Base-by-base conservation (phyloP, 2,113 vertebrate genomes). In the Gobius niger region DNA sequence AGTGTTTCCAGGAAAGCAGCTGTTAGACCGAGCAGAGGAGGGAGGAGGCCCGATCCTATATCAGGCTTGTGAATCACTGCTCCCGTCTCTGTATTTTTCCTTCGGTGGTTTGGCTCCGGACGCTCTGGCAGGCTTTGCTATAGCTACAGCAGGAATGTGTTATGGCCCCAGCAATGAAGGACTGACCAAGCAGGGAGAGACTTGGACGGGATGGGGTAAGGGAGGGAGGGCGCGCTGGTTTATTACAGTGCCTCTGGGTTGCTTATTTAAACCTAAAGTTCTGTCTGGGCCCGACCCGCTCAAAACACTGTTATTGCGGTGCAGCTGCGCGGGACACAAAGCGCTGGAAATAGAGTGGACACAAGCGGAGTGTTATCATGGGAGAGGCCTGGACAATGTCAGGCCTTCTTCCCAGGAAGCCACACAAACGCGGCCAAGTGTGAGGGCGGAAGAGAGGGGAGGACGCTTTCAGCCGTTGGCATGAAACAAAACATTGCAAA, bases 51-150 rank as follows among this genome's bases (percentile, higher is more conserved):
- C 78, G 85, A 81, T 87, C 86, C 84, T 91, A 88, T 91, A 89
- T 91, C 88, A 88, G 87, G 84, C 71, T 79, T 85, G 81, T 92
- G 90, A 91, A 88, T 93, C 92, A 90, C 84, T 77, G 87, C 81
- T 91, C 88, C 87, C 85, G 51, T 86, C 87, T 86, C 85, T 84
- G 86, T 82, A 83, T 90, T 90, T 91, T 90, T 88, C 88, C 87
- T 75, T 67, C 73, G 79, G 75, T 70, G 85, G 86, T 89, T 86
- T 90, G 84, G 84, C 87, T 75, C 78, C 14, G 65, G 76, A 78
- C 34, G 64, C 69, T 53, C 75, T 84, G 82, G 79, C 76, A 76
- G 70, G 46, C 69, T 49, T 49, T 49, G 13, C 47, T 49, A 49
- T 14, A 50, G 65, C 70, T 76, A n/a, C 74, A 71, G 80, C 71